Percentiles rank a stretch among this genome's conserved stretches.
Conservation (phyloP, 2,797 vertebrate genomes). For the Arnoldichthys spilopterus region DNA sequence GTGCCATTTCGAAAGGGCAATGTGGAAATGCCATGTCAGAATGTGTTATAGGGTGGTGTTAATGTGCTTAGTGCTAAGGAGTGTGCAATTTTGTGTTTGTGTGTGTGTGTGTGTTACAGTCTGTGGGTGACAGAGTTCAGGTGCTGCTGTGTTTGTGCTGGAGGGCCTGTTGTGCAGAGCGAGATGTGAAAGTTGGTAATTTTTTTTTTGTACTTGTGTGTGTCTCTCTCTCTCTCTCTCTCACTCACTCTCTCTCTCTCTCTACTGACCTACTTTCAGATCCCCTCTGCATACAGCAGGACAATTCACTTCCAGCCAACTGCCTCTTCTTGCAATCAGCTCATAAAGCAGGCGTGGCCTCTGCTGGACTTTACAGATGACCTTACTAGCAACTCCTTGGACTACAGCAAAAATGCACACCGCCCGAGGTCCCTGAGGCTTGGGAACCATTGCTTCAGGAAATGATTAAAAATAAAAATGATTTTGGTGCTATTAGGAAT, state of each 20-base stretch:
- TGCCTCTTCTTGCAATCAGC: slow-evolving; percentile 8
- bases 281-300: slow-evolving; percentile 26
- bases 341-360: background rate
- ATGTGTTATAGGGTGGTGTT: slow-evolving; percentile 14
- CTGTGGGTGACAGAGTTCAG: slow-evolving; percentile 23
- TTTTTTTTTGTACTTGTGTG: slow-evolving; percentile 1
- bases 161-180: slow-evolving; percentile 15
- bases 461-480: too few relatives aligned
- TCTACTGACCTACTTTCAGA: slow-evolving; percentile 60
- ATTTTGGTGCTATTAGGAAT: too few relatives aligned
- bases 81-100: too few relatives aligned
- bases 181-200: slow-evolving; percentile 19
- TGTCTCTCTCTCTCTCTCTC: background rate
- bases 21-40: slow-evolving; percentile 27
- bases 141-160: background rate
- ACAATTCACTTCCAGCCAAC: slow-evolving; percentile 27
- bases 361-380: background rate
- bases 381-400: too few relatives aligned
- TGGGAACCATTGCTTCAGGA: too few relatives aligned
- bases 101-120: slow-evolving; percentile 6
- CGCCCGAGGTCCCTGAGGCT: too few relatives aligned
- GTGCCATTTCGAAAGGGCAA: slow-evolving; percentile 27
- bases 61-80: background rate
- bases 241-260: background rate
- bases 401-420: too few relatives aligned